Base-by-base conservation (phyloP, 2,888 invertebrate genomes). In the Endotricha flammealis region DNA sequence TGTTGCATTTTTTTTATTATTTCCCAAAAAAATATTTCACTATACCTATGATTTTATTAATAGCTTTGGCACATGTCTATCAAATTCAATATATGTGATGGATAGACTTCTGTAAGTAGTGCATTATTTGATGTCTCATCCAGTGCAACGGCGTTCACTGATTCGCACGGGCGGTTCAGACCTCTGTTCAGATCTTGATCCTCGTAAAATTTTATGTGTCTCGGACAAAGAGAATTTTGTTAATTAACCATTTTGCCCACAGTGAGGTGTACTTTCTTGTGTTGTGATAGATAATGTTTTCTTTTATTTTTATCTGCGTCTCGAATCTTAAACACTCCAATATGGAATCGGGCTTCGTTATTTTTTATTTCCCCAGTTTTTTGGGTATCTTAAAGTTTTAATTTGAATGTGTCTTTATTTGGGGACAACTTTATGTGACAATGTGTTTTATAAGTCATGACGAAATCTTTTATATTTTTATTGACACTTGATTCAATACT, bases 121-220 rank as follows among this genome's bases (percentile, higher is more conserved):
- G n/a, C n/a, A n/a, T 10, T 23, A 10, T 12, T 9, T 10, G 11
- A 6, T 28, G 29, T 10, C 29, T 2, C 49, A 44, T 71, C 68
- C 48, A 68, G 49, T 4, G 5, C 8, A 8, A 10, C 20, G 8
- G 10, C 13, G 23, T 42, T 66, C 66, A 14, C 5, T 17, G 53
- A 32, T 52, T 39, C 57, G 50, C 58, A 46, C 58, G 50, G 57
- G 64, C 69, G 66, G 66, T 62, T 54, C 55, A 53, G 64, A 62
- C 67, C 64, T 62, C 62, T 58, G 46, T 63, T 45, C 64, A 62
- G 68, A 85, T 85, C 85, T 82, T 78, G 83, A 83, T 82, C 66
- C 76, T 83, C 83, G 67, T 85, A 85, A 85, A 85, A 85, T 83
- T 83, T 85, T 83, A 85, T 83, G 83, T 77, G 74, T 73, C 70